A percentile compares a stretch with the other conserved stretches of the same genome.
phyloP scores from a whole-genome alignment of 1,140 invertebrate species.

The Monochamus saltuarius region DNA sequence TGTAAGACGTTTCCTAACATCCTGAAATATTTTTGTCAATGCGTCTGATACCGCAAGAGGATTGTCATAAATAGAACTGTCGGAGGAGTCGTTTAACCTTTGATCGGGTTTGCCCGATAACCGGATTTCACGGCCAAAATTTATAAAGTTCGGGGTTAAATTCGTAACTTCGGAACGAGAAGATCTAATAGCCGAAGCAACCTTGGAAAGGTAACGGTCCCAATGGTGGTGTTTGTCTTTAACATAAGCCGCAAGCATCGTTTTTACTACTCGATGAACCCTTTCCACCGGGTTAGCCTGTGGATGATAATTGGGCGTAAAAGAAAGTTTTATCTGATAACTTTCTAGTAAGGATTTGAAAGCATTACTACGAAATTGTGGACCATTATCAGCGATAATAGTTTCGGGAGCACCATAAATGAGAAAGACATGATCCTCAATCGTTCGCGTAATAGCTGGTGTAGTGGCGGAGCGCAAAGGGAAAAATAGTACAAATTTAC shows the following conservation, averaged over 20 bases:
- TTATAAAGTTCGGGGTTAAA: too few relatives aligned
- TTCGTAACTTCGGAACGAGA: too few relatives aligned
- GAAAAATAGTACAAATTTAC: constrained; percentile 19
- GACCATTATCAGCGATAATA: constrained; percentile 14
- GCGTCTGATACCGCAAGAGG: too few relatives aligned
- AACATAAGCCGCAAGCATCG: constrained; percentile 17
- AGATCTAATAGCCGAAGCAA: too few relatives aligned
- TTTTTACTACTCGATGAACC: constrained; percentile 41
- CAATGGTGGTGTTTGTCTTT: too few relatives aligned
- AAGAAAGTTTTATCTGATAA: constrained; percentile 14
- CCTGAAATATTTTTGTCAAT: too few relatives aligned
- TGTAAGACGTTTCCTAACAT: too few relatives aligned
- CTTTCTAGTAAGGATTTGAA: background rate
- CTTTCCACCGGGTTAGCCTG: constrained; percentile 27
- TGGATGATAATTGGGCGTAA: constrained; percentile 21
- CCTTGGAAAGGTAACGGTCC: too few relatives aligned
- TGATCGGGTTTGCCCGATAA: too few relatives aligned
- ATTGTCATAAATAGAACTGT: too few relatives aligned
- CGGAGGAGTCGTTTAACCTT: too few relatives aligned
- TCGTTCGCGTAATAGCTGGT: background rate
- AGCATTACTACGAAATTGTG: background rate
- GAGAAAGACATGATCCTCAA: constrained; percentile 23
- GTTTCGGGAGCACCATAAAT: constrained; percentile 30
- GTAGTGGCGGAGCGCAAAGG: constrained; percentile 18
- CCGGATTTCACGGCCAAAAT: too few relatives aligned